Conservation (phyloP, 1,140 invertebrate species). For the Drosophila mojavensis region DNA sequence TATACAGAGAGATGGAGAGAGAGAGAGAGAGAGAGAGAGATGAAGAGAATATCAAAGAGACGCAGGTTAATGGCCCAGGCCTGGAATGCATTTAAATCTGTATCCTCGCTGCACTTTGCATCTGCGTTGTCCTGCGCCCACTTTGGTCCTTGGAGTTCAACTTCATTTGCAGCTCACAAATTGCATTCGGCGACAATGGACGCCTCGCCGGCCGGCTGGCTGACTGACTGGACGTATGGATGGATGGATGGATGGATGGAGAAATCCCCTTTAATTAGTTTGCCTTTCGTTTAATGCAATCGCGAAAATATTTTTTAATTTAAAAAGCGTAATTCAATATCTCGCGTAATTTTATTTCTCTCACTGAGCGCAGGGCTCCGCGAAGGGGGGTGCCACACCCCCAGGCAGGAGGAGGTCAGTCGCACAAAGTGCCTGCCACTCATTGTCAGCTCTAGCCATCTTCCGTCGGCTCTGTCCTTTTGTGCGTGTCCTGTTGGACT, state of each 20-base stretch:
- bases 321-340: conserved; percentile 82
- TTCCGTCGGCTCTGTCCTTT: background rate
- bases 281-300: conserved; percentile 79
- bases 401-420: conserved; percentile 1
- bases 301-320: conserved; percentile 80
- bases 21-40: too few relatives aligned
- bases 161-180: conserved; percentile 60
- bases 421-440: conserved; percentile 72
- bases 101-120: background rate
- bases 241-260: background rate
- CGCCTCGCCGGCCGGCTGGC: background rate
- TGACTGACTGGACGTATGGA: background rate
- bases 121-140: background rate
- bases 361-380: conserved; percentile 31
- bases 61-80: conserved; percentile 12
- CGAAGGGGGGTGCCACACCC: too few relatives aligned
- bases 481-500: conserved; percentile 57
- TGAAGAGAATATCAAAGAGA: too few relatives aligned
- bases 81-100: background rate
- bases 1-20: too few relatives aligned
- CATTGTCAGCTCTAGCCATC: conserved; percentile 46
- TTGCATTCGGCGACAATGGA: conserved; percentile 52
- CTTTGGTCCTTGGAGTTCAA: conserved; percentile 28
- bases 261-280: conserved; percentile 77
- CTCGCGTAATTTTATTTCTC: conserved; percentile 75